Evolutionary conservation across 2,797 vertebrate species (phyloP).

Genomic region (Smutsia gigantea): DNA sequence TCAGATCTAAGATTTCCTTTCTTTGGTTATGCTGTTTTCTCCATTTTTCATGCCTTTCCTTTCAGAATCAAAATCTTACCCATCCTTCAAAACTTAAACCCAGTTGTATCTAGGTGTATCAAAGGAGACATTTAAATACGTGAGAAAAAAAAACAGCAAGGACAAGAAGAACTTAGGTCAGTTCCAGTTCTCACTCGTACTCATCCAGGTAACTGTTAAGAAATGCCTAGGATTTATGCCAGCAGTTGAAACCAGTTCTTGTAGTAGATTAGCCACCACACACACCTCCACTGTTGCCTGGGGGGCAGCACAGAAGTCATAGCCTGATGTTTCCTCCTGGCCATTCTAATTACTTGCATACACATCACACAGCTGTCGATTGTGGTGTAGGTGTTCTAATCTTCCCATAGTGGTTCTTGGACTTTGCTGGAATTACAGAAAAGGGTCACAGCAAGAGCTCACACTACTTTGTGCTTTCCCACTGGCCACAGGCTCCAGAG

Average conservation of each 20-base stretch:
- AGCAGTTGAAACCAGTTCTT: neutral
- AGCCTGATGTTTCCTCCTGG: neutral
- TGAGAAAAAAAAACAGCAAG: neutral
- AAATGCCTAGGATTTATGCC: neutral
- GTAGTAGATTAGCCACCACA: neutral
- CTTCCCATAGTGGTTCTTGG: neutral
- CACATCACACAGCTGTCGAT: neutral
- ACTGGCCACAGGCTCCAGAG: neutral
- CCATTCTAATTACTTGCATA: neutral
- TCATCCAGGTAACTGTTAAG: neutral
- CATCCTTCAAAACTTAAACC: constrained; percentile 14
- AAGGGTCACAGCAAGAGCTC: neutral
- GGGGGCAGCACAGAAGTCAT: neutral
- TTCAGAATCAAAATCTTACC: neutral
- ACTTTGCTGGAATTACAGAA: neutral
- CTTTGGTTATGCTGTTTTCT: neutral
- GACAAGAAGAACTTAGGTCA: neutral
- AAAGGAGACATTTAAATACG: neutral
- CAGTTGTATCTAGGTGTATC: neutral
- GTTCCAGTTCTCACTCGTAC: neutral
- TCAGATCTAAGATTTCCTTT: neutral
- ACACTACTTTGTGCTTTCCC: neutral
- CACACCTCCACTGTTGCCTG: neutral
- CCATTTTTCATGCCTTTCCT: neutral
- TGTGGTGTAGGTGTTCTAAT: neutral